A percentile compares a stretch with the other conserved stretches of the same genome.
phyloP scores from a whole-genome alignment of 1,140 invertebrate genomes.

The Drosophila funebris region DNA sequence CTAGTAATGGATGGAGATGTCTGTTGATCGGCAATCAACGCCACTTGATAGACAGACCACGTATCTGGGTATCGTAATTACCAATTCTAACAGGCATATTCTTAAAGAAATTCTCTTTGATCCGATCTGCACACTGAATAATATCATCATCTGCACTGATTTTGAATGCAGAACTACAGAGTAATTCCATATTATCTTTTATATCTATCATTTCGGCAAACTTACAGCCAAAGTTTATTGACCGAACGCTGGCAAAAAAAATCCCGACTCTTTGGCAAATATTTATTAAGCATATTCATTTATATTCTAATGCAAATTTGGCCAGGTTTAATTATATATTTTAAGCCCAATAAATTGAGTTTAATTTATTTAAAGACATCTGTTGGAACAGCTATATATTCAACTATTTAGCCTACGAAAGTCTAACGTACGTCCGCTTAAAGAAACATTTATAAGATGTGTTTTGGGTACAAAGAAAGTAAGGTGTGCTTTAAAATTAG shows the following conservation, averaged over 20 bases:
- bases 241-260: slow-evolving; percentile 10
- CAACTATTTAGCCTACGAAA: neutral
- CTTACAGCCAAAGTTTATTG: slow-evolving; percentile 32
- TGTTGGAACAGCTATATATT: too few relatives aligned
- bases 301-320: too few relatives aligned
- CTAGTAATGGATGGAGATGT: slow-evolving; percentile 57
- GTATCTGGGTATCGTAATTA: slow-evolving; percentile 42
- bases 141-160: slow-evolving; percentile 24
- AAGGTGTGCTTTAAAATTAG: slow-evolving; percentile 23
- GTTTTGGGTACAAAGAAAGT: neutral
- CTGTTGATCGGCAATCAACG: slow-evolving; percentile 35
- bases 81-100: slow-evolving; percentile 40
- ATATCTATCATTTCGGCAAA: neutral
- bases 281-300: too few relatives aligned
- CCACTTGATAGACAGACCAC: slow-evolving; percentile 73
- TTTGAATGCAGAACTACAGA: slow-evolving; percentile 28
- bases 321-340: neutral
- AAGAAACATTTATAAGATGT: neutral
- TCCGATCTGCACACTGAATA: slow-evolving; percentile 5
- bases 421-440: neutral
- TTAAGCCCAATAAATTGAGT: neutral
- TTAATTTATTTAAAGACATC: neutral
- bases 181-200: slow-evolving; percentile 10
- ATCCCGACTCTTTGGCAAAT: too few relatives aligned
- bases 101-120: slow-evolving; percentile 23